Conservation (phyloP, 2,888 invertebrate species). For the Cantharis flavilabris region DNA sequence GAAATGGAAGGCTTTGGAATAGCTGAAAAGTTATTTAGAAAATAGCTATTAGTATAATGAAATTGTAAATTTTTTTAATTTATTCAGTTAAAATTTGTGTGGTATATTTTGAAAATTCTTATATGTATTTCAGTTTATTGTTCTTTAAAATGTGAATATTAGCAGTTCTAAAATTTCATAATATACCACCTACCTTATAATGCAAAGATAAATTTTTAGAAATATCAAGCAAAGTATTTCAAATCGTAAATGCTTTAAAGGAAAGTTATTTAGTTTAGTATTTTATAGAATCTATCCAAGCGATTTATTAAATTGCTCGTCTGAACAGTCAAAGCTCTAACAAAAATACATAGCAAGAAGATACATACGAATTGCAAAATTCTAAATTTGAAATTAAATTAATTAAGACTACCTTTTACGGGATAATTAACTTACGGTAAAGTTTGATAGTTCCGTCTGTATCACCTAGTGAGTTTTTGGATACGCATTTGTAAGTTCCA, state of each 20-base stretch:
- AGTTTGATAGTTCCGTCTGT: constrained; percentile 83
- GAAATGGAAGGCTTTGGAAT: constrained; percentile 40
- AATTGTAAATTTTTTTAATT: neutral
- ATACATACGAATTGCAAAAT: constrained; percentile 4
- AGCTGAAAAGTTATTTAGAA: constrained; percentile 29
- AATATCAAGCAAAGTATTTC: constrained; percentile 20
- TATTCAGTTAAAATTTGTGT: neutral
- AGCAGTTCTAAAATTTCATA: neutral
- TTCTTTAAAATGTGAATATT: neutral
- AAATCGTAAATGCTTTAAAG: constrained; percentile 22
- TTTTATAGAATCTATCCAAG: constrained; percentile 26
- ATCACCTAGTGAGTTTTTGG: constrained; percentile 82
- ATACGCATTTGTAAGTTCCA: constrained; percentile 80
- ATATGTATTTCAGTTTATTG: neutral
- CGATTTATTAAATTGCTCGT: constrained; percentile 31
- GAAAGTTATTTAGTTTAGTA: constrained; percentile 26
- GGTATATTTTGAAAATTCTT: neutral
- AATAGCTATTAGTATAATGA: neutral
- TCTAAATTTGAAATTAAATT: neutral
- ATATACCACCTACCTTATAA: neutral
- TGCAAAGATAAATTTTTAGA: constrained; percentile 15
- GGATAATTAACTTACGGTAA: constrained; percentile 68
- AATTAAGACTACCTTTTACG: constrained; percentile 10
- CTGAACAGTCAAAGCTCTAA: constrained; percentile 29
- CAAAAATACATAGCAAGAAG: constrained; percentile 22